Evolutionary conservation across 2,888 invertebrate species (phyloP).

Genomic region (Ochropleura leucogaster): DNA sequence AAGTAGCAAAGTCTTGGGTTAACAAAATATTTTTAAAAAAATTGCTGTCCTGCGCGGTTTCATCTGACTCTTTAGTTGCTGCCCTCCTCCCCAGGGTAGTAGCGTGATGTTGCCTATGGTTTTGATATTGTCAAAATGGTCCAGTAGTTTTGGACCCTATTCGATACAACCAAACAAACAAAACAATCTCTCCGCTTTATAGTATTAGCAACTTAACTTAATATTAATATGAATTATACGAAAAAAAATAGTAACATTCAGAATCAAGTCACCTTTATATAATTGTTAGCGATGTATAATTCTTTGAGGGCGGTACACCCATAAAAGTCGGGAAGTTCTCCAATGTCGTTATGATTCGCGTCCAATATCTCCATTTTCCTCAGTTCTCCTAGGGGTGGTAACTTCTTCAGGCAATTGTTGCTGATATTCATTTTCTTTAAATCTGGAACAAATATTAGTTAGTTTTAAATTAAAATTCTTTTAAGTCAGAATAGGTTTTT

Average conservation of each 20-base stretch:
- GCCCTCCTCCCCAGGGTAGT: no score
- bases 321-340: conserved; percentile 93
- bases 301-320: conserved; percentile 95
- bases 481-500: no score
- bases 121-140: no score
- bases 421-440: conserved; percentile 94
- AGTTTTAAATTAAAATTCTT: no score
- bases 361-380: conserved; percentile 94
- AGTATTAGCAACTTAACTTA: neutral
- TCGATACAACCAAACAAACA: no score
- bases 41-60: no score
- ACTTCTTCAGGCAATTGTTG: conserved; percentile 92
- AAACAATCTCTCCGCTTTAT: no score
- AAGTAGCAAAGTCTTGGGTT: no score
- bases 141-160: no score
- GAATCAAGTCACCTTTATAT: conserved; percentile 89
- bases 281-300: conserved; percentile 96
- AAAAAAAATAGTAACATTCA: neutral
- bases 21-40: no score
- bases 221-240: neutral
- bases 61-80: no score
- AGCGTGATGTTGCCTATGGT: no score
- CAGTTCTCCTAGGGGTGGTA: conserved; percentile 94
- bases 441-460: conserved; percentile 79
- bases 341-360: conserved; percentile 95